A percentile compares a stretch with the other conserved stretches of the same genome.
Evolutionary conservation across 1,140 invertebrate species (phyloP).

Genomic region (Tachypleus tridentatus): DNA sequence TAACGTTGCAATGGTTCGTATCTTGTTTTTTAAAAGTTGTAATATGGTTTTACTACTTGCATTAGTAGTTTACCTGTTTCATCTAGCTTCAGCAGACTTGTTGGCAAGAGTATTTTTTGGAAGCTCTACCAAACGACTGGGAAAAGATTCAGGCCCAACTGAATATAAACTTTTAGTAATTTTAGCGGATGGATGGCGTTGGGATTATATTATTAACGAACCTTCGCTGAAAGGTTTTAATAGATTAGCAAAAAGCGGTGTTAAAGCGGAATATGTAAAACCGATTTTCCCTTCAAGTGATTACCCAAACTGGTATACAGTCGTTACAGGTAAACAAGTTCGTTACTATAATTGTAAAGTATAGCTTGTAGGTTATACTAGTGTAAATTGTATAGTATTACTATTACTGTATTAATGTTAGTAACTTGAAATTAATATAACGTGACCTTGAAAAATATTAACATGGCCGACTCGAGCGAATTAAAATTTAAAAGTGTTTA

Average conservation of each 20-base stretch:
- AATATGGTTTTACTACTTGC: no score
- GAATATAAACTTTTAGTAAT: conserved; percentile 27
- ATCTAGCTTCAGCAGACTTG: no score
- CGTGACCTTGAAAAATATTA: neutral
- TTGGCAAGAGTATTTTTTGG: no score
- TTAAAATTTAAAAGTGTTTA: neutral
- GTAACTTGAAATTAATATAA: neutral
- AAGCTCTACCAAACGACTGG: no score
- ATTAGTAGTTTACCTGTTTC: no score
- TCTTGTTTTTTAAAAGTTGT: no score
- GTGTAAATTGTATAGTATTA: neutral
- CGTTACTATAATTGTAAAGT: neutral
- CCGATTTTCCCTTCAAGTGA: conserved; percentile 30
- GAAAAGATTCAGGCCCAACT: no score
- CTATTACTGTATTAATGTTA: neutral
- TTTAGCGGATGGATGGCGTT: conserved; percentile 30
- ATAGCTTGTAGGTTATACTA: no score
- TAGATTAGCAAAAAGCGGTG: conserved; percentile 23
- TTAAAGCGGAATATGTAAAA: conserved; percentile 26
- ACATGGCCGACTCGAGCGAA: neutral
- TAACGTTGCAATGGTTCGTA: no score
- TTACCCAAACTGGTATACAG: conserved; percentile 32
- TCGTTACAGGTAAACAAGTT: conserved; percentile 29
- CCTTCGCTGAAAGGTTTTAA: conserved; percentile 25
- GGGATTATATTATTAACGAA: conserved; percentile 28